Conservation (phyloP, 2,888 invertebrate species). For the Operophtera brumata region DNA sequence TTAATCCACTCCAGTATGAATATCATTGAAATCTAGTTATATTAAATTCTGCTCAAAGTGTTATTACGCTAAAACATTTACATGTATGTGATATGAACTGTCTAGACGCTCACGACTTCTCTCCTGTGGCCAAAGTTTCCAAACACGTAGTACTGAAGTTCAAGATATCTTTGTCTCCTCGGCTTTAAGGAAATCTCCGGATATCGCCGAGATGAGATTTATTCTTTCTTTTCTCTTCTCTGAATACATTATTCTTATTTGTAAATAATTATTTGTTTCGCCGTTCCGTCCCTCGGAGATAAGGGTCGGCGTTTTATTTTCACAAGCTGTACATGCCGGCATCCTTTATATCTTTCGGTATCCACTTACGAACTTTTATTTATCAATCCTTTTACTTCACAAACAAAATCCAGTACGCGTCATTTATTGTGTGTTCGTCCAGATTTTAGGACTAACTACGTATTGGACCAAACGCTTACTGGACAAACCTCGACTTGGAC, state of each 20-base stretch:
- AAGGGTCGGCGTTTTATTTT: conserved; percentile 41
- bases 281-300: conserved; percentile 37
- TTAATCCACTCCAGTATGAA: too few species aligned
- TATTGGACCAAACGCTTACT: too few species aligned
- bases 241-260: conserved; percentile 63
- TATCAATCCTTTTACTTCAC: neutral
- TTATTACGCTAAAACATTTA: conserved; percentile 7
- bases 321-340: conserved; percentile 17
- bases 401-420: too few species aligned
- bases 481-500: too few species aligned
- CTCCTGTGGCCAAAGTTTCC: conserved; percentile 16
- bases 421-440: too few species aligned
- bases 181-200: conserved; percentile 40
- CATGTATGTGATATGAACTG: conserved; percentile 8
- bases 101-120: conserved; percentile 19
- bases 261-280: conserved; percentile 58
- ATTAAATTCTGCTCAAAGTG: conserved; percentile 10
- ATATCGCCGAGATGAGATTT: conserved; percentile 50
- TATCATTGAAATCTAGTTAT: neutral
- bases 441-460: too few species aligned
- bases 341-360: conserved; percentile 1
- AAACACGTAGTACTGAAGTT: conserved; percentile 17
- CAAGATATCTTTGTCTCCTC: conserved; percentile 31
- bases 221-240: conserved; percentile 51
- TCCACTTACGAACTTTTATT: conserved; percentile 1